phyloP scores from a whole-genome alignment of 92 coral and sea anemone genomes.

The Parazoanthus swiftii region DNA sequence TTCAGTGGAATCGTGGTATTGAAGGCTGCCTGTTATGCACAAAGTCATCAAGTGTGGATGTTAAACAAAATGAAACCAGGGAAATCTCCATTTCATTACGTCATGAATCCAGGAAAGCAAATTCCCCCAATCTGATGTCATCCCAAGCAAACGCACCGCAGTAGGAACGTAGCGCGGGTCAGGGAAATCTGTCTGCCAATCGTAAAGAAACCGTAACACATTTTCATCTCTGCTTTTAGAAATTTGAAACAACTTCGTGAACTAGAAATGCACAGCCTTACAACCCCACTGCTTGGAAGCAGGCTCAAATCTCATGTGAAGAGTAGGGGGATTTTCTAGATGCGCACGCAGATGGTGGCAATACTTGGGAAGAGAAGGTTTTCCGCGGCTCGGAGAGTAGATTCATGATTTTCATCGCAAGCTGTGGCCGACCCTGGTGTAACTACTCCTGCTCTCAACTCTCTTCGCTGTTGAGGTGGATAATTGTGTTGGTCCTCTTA shows the following conservation, averaged over 20 bases:
- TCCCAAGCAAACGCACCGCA: conserved; percentile 14
- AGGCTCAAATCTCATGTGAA: background rate
- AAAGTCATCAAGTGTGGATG: conserved; percentile 41
- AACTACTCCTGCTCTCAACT: background rate
- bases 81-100: conserved; percentile 46
- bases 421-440: conserved; percentile 18
- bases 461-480: conserved; percentile 21
- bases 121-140: conserved; percentile 46
- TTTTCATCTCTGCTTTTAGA: background rate
- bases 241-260: background rate
- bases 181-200: background rate
- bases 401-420: conserved; percentile 40
- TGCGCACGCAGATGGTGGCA: conserved; percentile 32
- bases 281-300: background rate
- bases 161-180: conserved; percentile 11
- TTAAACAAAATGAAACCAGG: conserved; percentile 30
- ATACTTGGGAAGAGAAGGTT: conserved; percentile 16
- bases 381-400: conserved; percentile 27
- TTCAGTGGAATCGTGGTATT: background rate
- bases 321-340: background rate
- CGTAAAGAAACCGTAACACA: background rate
- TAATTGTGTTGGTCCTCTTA: conserved; percentile 21
- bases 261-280: background rate
- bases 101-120: conserved; percentile 34
- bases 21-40: conserved; percentile 49